phyloP scores from a whole-genome alignment of 1,140 invertebrate species.

The Drosophila willistoni region DNA sequence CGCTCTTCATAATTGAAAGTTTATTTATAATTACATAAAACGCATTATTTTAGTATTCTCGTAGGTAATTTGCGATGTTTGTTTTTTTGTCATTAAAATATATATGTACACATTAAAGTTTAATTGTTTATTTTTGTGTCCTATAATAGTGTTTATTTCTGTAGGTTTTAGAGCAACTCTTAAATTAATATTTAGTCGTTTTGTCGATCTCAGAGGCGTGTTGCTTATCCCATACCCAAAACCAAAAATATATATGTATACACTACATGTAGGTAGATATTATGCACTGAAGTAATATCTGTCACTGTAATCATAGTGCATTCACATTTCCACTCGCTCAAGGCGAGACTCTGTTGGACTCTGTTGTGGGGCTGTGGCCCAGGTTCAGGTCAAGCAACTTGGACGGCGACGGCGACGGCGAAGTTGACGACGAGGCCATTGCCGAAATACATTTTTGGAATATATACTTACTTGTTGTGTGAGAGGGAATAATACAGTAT shows the following conservation, averaged over 20 bases:
- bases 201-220: constrained; percentile 2
- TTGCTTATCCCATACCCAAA: background rate
- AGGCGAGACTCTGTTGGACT: constrained; percentile 15
- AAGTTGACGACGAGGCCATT: background rate
- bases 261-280: background rate
- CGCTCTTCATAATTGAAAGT: no score
- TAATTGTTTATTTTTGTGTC: no score
- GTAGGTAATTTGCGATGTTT: no score
- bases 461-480: constrained; percentile 2
- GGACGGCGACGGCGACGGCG: background rate
- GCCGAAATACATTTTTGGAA: constrained; percentile 12
- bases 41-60: no score
- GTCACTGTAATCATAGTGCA: constrained; percentile 13
- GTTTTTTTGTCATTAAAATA: no score
- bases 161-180: background rate
- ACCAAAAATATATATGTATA: background rate
- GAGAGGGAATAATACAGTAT: constrained; percentile 24
- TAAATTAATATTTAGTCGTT: background rate
- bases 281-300: constrained; percentile 6
- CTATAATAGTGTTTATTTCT: no score
- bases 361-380: constrained; percentile 11
- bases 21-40: no score
- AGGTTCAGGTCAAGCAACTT: constrained; percentile 12
- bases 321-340: constrained; percentile 9
- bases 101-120: no score